Base-by-base conservation (phyloP, 2,113 vertebrate genomes). In the Meriones unguiculatus region DNA sequence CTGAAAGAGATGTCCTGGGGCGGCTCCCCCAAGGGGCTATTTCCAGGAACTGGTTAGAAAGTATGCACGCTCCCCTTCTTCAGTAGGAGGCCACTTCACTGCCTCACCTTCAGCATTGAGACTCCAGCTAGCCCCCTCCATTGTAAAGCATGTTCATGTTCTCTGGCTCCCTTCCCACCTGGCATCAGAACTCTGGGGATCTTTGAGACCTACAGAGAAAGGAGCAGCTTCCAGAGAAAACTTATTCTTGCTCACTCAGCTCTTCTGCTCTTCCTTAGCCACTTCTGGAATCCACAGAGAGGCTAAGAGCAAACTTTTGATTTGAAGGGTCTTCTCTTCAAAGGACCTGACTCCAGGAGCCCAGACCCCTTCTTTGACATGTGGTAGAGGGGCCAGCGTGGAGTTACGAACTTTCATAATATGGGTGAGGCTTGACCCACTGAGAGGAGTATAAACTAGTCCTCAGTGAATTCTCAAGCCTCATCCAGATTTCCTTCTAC, bases 401-500 rank as follows among this genome's bases (percentile, higher is more conserved):
- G 73, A 41, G 24, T 11, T 72, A 22, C 5, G 52, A 24, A 70
- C 6, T 8, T 76, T 50, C 41, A 87, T 15, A 46, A 64, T 28
- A 75, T 5, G 28, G n/a, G 69, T 41, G 77, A 64, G 10, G 32
- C 8, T 35, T 59, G 57, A 10, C 18, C 15, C 93, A 64, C 69
- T 30, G 22, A 22, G 13, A 38, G 25, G n/a, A 1, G 41, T 95
- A 86, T 65, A 78, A 67, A 87, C 24, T 22, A 18, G 24, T 78
- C 30, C 70, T 90, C 64, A 87, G 81, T 38, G 57, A 92, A n/a
- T 90, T 92, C 54, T 64, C 38, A 91, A 41, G 35, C 14, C 28
- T 92, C 30, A 28, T n/a, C 2, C 69, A 82, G 12, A 73, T n/a
- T 46, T 86, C 11, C 24, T 14, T 24, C 9, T 7, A 57, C 15